Evolutionary conservation across 2,797 vertebrate species (phyloP).

Genomic region (Rhinoraja longicauda): DNA sequence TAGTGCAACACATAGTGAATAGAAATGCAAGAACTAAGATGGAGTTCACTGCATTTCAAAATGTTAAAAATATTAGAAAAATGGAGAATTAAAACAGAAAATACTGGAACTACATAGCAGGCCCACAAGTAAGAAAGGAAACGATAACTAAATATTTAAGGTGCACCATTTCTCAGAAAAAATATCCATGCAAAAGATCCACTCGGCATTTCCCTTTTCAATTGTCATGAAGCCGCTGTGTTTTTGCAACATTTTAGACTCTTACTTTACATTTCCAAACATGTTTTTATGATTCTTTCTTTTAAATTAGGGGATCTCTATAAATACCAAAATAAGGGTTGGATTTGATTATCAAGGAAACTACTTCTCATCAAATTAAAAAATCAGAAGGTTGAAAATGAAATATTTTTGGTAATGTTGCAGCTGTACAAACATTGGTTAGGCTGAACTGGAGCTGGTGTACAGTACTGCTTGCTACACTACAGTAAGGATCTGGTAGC

Average conservation of each 20-base stretch:
- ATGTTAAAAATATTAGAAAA: background rate
- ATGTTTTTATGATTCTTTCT: background rate
- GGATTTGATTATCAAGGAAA: background rate
- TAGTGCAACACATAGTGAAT: no score
- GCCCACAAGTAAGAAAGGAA: background rate
- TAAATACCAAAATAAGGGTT: no score
- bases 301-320: background rate
- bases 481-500: no score
- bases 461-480: background rate
- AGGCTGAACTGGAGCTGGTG: no score
- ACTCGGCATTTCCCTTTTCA: background rate
- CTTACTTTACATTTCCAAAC: background rate
- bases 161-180: background rate
- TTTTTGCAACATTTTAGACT: background rate
- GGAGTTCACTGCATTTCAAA: background rate
- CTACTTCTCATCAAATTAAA: background rate
- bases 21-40: background rate
- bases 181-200: background rate
- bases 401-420: background rate
- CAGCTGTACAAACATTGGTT: no score
- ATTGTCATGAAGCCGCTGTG: background rate
- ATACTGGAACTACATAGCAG: background rate
- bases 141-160: background rate
- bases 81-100: background rate
- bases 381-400: background rate